Conservation (phyloP, 2,888 invertebrate genomes). For the Hypomecis punctinalis region DNA sequence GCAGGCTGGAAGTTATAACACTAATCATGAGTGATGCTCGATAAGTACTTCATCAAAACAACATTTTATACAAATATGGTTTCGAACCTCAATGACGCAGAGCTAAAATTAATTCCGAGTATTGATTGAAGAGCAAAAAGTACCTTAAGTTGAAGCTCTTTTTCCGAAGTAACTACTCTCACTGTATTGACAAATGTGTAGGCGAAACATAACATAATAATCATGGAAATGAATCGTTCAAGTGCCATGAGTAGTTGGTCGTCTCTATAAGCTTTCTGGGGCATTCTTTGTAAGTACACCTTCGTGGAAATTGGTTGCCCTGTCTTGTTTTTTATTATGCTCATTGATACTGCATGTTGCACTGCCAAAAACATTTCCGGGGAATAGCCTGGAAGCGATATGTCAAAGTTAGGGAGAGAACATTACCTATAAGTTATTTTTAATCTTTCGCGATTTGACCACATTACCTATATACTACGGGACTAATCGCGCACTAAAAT, state of each 20-base stretch:
- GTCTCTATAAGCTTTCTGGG: constrained; percentile 89
- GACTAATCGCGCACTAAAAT: no score
- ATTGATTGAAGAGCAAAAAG: constrained; percentile 7
- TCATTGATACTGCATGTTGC: constrained; percentile 75
- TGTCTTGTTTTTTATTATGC: constrained; percentile 72
- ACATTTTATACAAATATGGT: neutral
- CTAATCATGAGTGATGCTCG: neutral
- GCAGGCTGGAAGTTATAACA: neutral
- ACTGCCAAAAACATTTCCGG: constrained; percentile 77
- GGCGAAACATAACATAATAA: constrained; percentile 92
- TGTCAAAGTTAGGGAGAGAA: neutral
- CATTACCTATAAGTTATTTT: no score
- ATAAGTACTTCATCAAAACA: neutral
- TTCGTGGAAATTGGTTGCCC: constrained; percentile 66
- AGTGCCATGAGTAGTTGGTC: constrained; percentile 89
- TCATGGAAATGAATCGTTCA: constrained; percentile 89
- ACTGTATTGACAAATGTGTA: constrained; percentile 93
- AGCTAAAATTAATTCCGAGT: neutral
- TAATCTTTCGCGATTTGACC: no score
- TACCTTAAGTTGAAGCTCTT: constrained; percentile 91
- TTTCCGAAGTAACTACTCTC: constrained; percentile 90
- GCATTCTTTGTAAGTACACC: constrained; percentile 87
- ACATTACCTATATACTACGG: no score
- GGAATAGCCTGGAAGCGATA: constrained; percentile 64
- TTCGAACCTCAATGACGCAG: constrained; percentile 8